Evolutionary conservation across 2,797 vertebrate genomes (phyloP).

Genomic region (Microctenopoma steveboyesi): DNA sequence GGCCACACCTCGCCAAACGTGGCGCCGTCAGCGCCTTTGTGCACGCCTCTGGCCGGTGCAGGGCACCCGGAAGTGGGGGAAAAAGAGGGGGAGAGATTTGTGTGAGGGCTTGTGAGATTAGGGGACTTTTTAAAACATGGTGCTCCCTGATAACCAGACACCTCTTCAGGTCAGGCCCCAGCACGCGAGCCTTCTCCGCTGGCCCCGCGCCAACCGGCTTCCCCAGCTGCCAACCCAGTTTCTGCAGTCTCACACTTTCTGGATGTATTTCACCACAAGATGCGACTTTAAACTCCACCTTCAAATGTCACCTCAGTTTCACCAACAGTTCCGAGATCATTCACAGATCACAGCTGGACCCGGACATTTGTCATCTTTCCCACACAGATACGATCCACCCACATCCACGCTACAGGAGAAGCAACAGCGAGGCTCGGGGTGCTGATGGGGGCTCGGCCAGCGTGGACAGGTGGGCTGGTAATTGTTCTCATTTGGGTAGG

Average conservation of each 20-base stretch:
- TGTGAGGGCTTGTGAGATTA: constrained; percentile 65
- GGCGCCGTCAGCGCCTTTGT: constrained; percentile 71
- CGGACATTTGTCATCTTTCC: constrained; percentile 1
- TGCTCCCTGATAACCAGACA: constrained; percentile 25
- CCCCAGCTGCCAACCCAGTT: constrained; percentile 21
- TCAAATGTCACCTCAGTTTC: background rate
- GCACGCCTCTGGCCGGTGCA: constrained; percentile 59
- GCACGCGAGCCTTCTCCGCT: constrained; percentile 23
- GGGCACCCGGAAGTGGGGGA: constrained; percentile 70
- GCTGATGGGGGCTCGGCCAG: constrained; percentile 50
- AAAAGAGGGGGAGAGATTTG: constrained; percentile 44
- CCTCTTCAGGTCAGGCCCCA: constrained; percentile 9
- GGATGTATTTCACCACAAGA: constrained; percentile 54
- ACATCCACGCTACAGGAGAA: constrained; percentile 31
- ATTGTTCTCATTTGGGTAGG: constrained; percentile 71
- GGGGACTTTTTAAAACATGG: constrained; percentile 25
- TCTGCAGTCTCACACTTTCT: constrained; percentile 29
- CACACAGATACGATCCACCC: constrained; percentile 35
- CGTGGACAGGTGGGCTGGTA: constrained; percentile 53
- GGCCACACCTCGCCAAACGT: constrained; percentile 75
- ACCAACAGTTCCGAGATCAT: constrained; percentile 12
- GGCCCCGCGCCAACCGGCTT: constrained; percentile 39
- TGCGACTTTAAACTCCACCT: constrained; percentile 22
- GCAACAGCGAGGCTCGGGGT: constrained; percentile 20
- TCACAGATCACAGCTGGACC: constrained; percentile 28